Conservation (phyloP, 2,888 invertebrate species). For the Callinectes sapidus region DNA sequence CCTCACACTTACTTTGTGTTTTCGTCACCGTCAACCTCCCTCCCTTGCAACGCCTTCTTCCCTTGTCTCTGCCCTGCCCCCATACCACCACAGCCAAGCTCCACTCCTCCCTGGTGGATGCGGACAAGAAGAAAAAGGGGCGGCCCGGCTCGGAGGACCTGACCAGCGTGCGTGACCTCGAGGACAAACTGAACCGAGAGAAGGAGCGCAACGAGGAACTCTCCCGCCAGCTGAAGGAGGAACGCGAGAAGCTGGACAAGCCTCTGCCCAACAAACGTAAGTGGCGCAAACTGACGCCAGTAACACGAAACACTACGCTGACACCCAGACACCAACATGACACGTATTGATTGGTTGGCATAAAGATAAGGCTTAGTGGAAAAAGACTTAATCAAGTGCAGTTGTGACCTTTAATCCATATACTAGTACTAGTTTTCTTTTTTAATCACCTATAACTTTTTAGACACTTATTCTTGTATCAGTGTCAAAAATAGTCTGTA, state of each 20-base stretch:
- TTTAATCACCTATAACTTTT: too few relatives aligned
- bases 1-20: not conserved
- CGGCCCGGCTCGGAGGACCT: slow-evolving; percentile 53
- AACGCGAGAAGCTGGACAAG: slow-evolving; percentile 69
- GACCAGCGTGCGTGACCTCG: slow-evolving; percentile 63
- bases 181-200: slow-evolving; percentile 68
- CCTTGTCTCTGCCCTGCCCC: not conserved
- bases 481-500: too few relatives aligned
- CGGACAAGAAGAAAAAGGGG: slow-evolving; percentile 56
- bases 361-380: not conserved
- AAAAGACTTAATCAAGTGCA: not conserved
- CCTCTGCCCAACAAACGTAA: slow-evolving; percentile 49
- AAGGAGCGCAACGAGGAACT: slow-evolving; percentile 71
- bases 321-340: not conserved
- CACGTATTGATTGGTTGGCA: not conserved
- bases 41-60: not conserved
- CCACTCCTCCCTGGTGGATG: slow-evolving; percentile 59
- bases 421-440: too few relatives aligned
- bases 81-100: slow-evolving; percentile 48
- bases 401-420: too few relatives aligned
- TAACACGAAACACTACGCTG: not conserved
- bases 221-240: slow-evolving; percentile 69
- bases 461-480: too few relatives aligned
- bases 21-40: not conserved
- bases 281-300: not conserved